These are phyloP conservation scores for Halesus radiatus DNA, from an alignment of 1,140 invertebrate species.

Conservation along the genomic window DNA sequence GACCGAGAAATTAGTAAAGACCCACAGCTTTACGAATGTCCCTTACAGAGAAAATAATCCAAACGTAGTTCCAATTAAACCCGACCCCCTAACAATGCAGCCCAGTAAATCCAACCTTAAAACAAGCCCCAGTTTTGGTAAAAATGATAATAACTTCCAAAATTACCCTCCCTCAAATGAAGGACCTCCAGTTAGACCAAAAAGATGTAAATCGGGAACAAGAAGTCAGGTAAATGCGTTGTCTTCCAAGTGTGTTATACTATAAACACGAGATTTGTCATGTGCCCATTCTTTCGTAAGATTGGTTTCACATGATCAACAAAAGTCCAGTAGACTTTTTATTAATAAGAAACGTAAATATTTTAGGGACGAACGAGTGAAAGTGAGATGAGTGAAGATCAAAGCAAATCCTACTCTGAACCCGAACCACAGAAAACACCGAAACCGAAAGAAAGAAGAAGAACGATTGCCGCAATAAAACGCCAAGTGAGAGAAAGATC, in stretches of 20 bases:
- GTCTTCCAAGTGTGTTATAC: slow-evolving; percentile 51
- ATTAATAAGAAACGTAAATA: slow-evolving; percentile 27
- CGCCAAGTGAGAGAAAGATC: slow-evolving; percentile 59
- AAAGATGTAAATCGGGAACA: slow-evolving; percentile 67
- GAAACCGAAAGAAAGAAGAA: slow-evolving; percentile 61
- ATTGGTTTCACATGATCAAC: neutral
- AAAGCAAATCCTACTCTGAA: slow-evolving; percentile 59
- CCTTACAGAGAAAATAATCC: slow-evolving; percentile 39
- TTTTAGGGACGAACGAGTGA: slow-evolving; percentile 71
- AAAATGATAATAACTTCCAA: slow-evolving; percentile 57
- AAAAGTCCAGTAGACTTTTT: slow-evolving; percentile 1
- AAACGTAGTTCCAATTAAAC: slow-evolving; percentile 44
- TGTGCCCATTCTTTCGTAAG: neutral
- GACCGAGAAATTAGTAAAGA: slow-evolving; percentile 1
- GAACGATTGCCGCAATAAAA: slow-evolving; percentile 55
- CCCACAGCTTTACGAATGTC: slow-evolving; percentile 36
- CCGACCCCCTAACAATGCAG: slow-evolving; percentile 35
- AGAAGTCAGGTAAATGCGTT: slow-evolving; percentile 65
- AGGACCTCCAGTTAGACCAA: slow-evolving; percentile 67
- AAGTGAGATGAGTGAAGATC: slow-evolving; percentile 70
- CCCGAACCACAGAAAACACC: slow-evolving; percentile 58
- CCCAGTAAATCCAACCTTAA: slow-evolving; percentile 52
- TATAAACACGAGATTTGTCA: slow-evolving; percentile 32
- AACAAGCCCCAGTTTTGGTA: slow-evolving; percentile 46
- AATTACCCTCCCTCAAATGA: slow-evolving; percentile 61